Conservation (phyloP, 2,113 vertebrate genomes). For the Chionomys nivalis region DNA sequence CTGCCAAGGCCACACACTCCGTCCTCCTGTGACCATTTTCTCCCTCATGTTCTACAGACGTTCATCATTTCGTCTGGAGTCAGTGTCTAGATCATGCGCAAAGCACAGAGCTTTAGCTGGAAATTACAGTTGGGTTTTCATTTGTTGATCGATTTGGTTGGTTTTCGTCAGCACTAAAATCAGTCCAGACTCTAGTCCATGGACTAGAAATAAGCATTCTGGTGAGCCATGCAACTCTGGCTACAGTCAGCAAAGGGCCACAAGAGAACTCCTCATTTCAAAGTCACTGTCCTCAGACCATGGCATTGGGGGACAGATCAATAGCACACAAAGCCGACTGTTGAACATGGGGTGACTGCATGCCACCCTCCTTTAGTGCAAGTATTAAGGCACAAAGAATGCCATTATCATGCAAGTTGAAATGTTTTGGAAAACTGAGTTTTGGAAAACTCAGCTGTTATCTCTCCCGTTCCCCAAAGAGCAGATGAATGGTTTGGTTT, state of each 20-base stretch:
- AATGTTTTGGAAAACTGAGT: background rate
- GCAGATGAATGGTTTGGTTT: background rate
- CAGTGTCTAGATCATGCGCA: background rate
- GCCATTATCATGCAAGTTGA: background rate
- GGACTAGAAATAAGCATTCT: background rate
- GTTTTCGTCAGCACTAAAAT: background rate
- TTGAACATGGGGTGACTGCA: background rate
- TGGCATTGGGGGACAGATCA: background rate
- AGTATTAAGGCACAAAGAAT: background rate
- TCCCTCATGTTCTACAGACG: background rate
- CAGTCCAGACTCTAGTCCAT: background rate
- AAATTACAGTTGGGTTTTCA: background rate
- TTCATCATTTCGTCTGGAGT: background rate
- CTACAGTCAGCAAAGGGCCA: background rate
- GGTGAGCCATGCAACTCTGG: background rate
- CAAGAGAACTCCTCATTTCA: background rate
- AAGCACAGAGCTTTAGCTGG: background rate
- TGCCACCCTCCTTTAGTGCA: too few species aligned
- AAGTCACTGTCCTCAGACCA: background rate
- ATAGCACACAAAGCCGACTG: background rate
- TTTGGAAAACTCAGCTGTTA: background rate
- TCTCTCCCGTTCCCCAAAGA: background rate
- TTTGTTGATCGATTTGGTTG: background rate
- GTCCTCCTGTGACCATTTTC: background rate
- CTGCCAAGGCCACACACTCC: rapidly evolving